Percentiles rank a stretch among this genome's conserved stretches.
These are phyloP conservation scores for Lepidonotus clava DNA, from an alignment of 2,888 invertebrate genomes.

Conservation along the genomic window DNA sequence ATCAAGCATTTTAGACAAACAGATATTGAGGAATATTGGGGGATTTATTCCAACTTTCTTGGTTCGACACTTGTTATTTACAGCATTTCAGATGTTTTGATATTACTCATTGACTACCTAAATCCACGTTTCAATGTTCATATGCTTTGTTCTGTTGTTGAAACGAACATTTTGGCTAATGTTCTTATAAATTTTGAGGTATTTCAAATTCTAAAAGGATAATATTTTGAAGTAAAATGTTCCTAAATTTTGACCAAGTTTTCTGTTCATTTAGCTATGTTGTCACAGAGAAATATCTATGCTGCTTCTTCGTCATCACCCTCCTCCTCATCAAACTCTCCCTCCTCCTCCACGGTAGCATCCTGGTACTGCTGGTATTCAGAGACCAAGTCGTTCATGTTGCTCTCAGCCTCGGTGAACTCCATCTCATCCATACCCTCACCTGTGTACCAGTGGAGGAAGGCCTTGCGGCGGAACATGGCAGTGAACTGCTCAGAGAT, in stretches of 20 bases:
- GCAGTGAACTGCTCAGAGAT: constrained; percentile 57
- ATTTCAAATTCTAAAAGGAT: too few species aligned
- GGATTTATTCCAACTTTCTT: too few species aligned
- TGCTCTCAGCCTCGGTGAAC: constrained; percentile 56
- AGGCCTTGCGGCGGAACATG: constrained; percentile 54
- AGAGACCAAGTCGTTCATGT: constrained; percentile 54
- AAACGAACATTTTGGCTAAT: too few species aligned
- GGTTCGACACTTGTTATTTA: too few species aligned
- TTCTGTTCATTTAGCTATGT: background rate
- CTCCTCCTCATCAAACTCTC: constrained; percentile 69
- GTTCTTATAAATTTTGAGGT: too few species aligned
- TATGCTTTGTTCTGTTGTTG: too few species aligned
- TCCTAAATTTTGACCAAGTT: background rate
- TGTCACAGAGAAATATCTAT: background rate
- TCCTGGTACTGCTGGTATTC: constrained; percentile 57
- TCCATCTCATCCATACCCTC: constrained; percentile 57
- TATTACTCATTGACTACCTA: too few species aligned
- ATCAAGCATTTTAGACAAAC: too few species aligned
- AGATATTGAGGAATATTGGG: too few species aligned
- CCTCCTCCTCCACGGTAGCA: constrained; percentile 54
- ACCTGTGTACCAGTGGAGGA: constrained; percentile 56
- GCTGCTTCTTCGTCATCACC: constrained; percentile 57
- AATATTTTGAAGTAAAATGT: background rate
- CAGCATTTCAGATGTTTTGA: too few species aligned
- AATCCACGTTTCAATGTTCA: too few species aligned